Evolutionary conservation across 1,140 invertebrate genomes (phyloP), one percentile per base, ranked within the genome.

Genomic region (Diachasmimorpha longicaudata): DNA sequence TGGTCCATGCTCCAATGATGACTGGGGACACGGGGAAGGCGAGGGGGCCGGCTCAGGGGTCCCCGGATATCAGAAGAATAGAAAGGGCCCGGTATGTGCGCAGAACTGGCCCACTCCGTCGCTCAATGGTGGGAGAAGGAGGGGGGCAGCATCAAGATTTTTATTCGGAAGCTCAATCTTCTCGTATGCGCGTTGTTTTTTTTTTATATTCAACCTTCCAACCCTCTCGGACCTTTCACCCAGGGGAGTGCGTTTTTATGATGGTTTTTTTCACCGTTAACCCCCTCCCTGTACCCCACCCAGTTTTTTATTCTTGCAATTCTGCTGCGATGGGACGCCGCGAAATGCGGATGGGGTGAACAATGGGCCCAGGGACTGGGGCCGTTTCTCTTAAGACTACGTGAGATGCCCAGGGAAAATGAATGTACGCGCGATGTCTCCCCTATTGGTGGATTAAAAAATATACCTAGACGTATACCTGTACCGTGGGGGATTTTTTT

Each of bases 41-140:
- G 73, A 58, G 44, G 52, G 80, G 80, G 80, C 79, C 76, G 77
- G 75, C 14, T 25, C 67, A 76, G 81, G 80, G 81, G 72, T 81
- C 82, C 80, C 79, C 78, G 86, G 84, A 88, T 86, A 87, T 87
- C 85, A 87, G 82, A 87, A 85, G 88, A 89, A 89, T 89, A 85
- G 86, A 89, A 87, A 87, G 86, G 85, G 82, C 85, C 72, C 31
- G n/a, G 44, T 75, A 25, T 63, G 25, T 66, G 19, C 52, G 13
- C 63, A 66, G 31, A 46, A 68, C 73, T 69, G 48, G 70, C 69
- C 44, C 25, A 55, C 14, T 55, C 46, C 36, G 14, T 23, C 2
- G 31, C 31, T 31, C 44, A 48, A 16, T n/a, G 21, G 4, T 42
- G 44, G 68, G 67, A 55, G 66, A 46, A 72, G 44, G 21, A 0